Percentiles rank a stretch among this genome's conserved stretches.
Evolutionary conservation across 1,140 invertebrate species (phyloP).

Genomic region (Drosophila busckii): DNA sequence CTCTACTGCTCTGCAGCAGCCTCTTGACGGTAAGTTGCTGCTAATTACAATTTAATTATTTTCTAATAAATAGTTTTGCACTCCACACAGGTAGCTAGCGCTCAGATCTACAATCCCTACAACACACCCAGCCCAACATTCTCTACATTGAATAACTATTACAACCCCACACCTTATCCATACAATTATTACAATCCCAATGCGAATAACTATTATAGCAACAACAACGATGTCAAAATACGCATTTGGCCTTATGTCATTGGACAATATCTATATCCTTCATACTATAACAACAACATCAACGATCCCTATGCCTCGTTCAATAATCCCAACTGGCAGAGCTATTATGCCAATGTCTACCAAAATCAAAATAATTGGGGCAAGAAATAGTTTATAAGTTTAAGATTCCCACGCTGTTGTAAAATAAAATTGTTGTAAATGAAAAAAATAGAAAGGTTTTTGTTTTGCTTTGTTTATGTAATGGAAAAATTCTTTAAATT

Average conservation of each 20-base stretch:
- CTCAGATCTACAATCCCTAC: slow-evolving; percentile 59
- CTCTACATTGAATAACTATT: slow-evolving; percentile 48
- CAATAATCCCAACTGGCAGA: slow-evolving; percentile 48
- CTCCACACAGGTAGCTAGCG: slow-evolving; percentile 16
- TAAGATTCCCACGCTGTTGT: slow-evolving; percentile 14
- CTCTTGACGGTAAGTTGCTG: no score
- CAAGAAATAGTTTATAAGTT: slow-evolving; percentile 36
- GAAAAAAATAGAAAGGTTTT: background rate
- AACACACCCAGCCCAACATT: slow-evolving; percentile 51
- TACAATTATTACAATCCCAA: slow-evolving; percentile 43
- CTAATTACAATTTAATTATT: no score
- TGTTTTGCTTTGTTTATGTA: no score
- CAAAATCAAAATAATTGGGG: slow-evolving; percentile 39
- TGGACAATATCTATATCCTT: slow-evolving; percentile 64
- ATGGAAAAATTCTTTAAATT: no score
- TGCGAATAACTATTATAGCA: slow-evolving; percentile 19
- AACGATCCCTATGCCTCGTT: slow-evolving; percentile 56
- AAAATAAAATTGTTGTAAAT: slow-evolving; percentile 11
- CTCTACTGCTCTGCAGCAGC: no score
- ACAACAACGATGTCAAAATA: slow-evolving; percentile 44
- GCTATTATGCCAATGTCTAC: slow-evolving; percentile 53
- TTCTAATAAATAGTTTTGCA: background rate
- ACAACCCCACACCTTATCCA: slow-evolving; percentile 51
- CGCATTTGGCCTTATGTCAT: slow-evolving; percentile 71
- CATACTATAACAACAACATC: slow-evolving; percentile 51